Base-by-base conservation (phyloP, 2,888 invertebrate genomes). In the Altica lythri region DNA sequence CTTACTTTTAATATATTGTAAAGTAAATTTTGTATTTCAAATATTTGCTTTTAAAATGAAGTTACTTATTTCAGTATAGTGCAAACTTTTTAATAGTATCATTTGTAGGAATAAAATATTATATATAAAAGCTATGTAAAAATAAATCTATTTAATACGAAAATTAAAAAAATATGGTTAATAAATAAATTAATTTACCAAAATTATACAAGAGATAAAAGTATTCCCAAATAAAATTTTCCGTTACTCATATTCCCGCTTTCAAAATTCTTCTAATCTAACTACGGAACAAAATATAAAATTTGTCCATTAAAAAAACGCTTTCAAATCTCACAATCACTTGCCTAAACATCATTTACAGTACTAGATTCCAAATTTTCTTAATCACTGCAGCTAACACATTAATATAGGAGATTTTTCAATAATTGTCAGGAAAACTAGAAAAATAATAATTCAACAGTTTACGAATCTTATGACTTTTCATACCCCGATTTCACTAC, bases 261-360 rank as follows among this genome's bases (percentile, higher is more conserved):
- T 46, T 35, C 46, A 46, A 25, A 46, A 16, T 46, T 35, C 35
- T 10, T 14, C 37, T 35, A 46, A 46, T n/a, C 22, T 22, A 47
- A 47, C 16, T 35, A 38, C 2, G 30, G 14, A 48, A 49, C 40
- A 49, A 37, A 38, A 37, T 37, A 32, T 30, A 40, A 40, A 30
- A 32, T 40, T 27, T 25, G 18, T 46, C 27, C 30, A 44, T 32
- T 18, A 34, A 46, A 40, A 49, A 49, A 37, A 49, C 12, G n/a
- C 12, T 34, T 37, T 30, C 29, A 30, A 12, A 32, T 32, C 40
- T 49, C 32, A 49, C 49, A 32, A 47, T 49, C 40, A 49, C 40
- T 38, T 38, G 17, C 17, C 25, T 35, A 46, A 25, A 35, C 22
- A 45, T 17, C 43, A 44, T 44, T 45, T 45, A 35, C 35, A 46